Evolutionary conservation across 2,888 invertebrate species (phyloP).

Genomic region (Linnaemya tessellans): DNA sequence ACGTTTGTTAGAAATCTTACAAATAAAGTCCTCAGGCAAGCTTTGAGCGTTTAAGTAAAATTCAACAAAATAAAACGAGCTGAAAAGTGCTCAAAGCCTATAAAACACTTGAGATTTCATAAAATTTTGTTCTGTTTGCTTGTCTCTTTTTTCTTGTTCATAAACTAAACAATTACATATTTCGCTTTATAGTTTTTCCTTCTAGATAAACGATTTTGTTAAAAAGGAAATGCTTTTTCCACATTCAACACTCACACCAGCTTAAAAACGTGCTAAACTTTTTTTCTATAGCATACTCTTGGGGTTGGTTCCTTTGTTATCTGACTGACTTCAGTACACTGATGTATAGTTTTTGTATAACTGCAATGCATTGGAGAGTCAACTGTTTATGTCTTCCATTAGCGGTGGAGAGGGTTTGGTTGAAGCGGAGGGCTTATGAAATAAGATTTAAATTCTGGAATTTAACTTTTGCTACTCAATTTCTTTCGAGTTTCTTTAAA

Average conservation of each 20-base stretch:
- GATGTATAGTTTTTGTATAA: not conserved
- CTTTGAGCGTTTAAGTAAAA: conserved; percentile 32
- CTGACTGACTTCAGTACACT: not conserved
- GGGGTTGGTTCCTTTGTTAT: not conserved
- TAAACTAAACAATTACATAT: conserved; percentile 8
- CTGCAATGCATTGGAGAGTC: not conserved
- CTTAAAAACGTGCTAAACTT: not conserved
- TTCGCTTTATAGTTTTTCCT: conserved; percentile 17
- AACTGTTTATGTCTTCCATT: not conserved
- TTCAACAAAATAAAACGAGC: conserved; percentile 60
- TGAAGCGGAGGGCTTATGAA: too few species aligned
- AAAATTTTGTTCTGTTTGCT: conserved; percentile 52
- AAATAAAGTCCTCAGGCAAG: conserved; percentile 11
- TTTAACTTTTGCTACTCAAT: too few species aligned
- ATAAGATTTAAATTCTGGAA: too few species aligned
- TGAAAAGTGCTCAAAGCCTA: conserved; percentile 76
- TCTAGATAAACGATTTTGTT: not conserved
- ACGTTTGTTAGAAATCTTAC: not conserved
- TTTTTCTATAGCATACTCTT: not conserved
- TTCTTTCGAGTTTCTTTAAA: too few species aligned
- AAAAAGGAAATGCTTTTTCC: conserved; percentile 21
- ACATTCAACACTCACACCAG: not conserved
- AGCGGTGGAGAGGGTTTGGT: too few species aligned
- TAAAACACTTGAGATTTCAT: conserved; percentile 78
- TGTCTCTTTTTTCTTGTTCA: conserved; percentile 3